Base-by-base conservation (phyloP, 2,888 invertebrate species). In the Tribolium freemani region DNA sequence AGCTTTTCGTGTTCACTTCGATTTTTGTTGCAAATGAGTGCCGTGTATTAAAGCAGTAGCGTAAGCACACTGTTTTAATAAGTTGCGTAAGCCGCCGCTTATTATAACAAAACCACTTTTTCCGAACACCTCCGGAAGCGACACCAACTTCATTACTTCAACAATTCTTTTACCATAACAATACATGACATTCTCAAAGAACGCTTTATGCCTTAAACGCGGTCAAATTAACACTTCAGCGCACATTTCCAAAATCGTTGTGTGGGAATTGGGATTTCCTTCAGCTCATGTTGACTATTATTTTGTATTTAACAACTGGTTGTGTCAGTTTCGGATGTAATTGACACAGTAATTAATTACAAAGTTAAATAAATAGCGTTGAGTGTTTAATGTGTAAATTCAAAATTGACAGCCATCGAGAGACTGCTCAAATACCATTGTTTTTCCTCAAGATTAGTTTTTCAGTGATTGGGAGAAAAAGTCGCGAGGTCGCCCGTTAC, bases 1-100 rank as follows among this genome's bases (percentile, higher is more conserved):
- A 69, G 45, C 54, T 68, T 64, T 72, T 72, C 67, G 60, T 72
- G 61, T 63, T 51, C 64, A 57, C 69, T 72, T 72, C 63, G 51
- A 72, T 69, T 72, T 72, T 72, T 64, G 54, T 50, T 63, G 63
- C 51, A 63, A 63, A 63, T 63, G 50, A 51, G 63, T 63, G 50
- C 63, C 31, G 20, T 50, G 63, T 30, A 63, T 50, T 63, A 63
- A 63, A 26, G 60, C 50, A 50, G 50, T 50, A 16, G 63, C 48
- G 48, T 10, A 60, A 60, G 60, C 60, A 60, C 26, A 20, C 16
- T 26, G 60, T 60, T 60, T 60, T 60, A 60, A 60, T 46, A 48
- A 60, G 26, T 60, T 48, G 60, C 60, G 60, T 46, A 60, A 48
- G 60, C 48, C 20, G 60, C n/a, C 48, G 26, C 46, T 60, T 60